Conservation (phyloP, 2,888 invertebrate species). For the Ethmia dodecea region DNA sequence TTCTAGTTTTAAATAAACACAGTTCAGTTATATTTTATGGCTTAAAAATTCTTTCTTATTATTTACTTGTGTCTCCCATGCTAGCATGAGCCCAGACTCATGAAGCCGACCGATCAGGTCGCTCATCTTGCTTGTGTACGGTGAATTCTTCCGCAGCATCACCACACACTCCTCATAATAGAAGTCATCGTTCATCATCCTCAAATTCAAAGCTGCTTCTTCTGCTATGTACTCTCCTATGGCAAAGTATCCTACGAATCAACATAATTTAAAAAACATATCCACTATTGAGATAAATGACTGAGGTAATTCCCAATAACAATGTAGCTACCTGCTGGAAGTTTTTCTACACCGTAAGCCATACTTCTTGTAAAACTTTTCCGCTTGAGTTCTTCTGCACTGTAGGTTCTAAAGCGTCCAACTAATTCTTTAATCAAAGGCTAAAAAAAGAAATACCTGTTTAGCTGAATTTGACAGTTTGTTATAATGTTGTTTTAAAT, state of each 20-base stretch:
- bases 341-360: slow-evolving; percentile 80
- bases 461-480: neutral
- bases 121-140: slow-evolving; percentile 76
- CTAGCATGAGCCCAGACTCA: slow-evolving; percentile 79
- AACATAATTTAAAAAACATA: neutral
- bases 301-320: neutral
- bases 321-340: slow-evolving; percentile 76
- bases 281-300: neutral
- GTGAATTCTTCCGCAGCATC: slow-evolving; percentile 80
- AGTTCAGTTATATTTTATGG: too few relatives aligned
- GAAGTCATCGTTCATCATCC: slow-evolving; percentile 81
- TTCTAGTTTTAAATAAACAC: too few relatives aligned
- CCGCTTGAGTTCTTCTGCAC: slow-evolving; percentile 47
- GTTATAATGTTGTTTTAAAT: neutral
- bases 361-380: slow-evolving; percentile 60
- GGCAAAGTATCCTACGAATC: slow-evolving; percentile 83
- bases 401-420: slow-evolving; percentile 57
- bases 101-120: slow-evolving; percentile 76
- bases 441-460: too few relatives aligned
- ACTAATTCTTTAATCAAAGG: slow-evolving; percentile 61
- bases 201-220: slow-evolving; percentile 72
- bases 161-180: slow-evolving; percentile 82
- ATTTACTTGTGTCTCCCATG: slow-evolving; percentile 82
- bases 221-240: slow-evolving; percentile 80
- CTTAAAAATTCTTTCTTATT: too few relatives aligned